Evolutionary conservation across 2,888 invertebrate species (phyloP), one percentile per base, ranked within the genome.

Genomic region (Acronicta alni): DNA sequence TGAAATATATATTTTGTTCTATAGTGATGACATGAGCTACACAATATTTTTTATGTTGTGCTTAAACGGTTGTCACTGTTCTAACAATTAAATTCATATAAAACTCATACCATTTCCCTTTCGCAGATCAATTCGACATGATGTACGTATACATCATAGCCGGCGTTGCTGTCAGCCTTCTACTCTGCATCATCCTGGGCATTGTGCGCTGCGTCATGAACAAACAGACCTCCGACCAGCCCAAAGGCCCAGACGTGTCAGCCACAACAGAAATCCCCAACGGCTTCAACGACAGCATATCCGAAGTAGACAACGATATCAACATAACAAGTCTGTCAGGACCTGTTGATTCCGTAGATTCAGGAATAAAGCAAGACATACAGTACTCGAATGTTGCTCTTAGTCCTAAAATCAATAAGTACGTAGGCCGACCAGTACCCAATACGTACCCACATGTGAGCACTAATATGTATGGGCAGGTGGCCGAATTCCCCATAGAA

Each of bases 221-320:
- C 81, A 95, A 96, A 59, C 95, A 96, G 75, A 95, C 95, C 47
- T 90, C 95, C 26, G 95, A 95, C 67, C 95, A 95, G 61, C 96
- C 96, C 18, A 97, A 97, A 89, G 96, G 96, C 62, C 95, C 96
- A 18, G 96, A 96, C 49, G 95, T 96, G 62, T 95, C 96, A 48
- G 96, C 97, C 66, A 97, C 97, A 64, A 97, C 97, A 43, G 96
- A 97, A 73, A 94, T 97, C 58, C 97, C 97, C 14, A 97, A 97
- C 85, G 97, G 97, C 58, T 97, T 98, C 90, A 96, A 96, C 76
- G 98, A 98, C 91, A 97, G 97, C 88, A 97, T 98, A 90, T 97
- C 97, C 77, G 98, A 98, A 91, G 94, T 97, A 41, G 97, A 97
- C 88, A 97, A 96, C 44, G 97, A 97, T 80, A 97, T 97, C 59